Percentiles rank a stretch among this genome's conserved stretches.
These are phyloP conservation scores for Procambarus virginalis DNA, from an alignment of 1,140 invertebrate species.

Conservation along the genomic window DNA sequence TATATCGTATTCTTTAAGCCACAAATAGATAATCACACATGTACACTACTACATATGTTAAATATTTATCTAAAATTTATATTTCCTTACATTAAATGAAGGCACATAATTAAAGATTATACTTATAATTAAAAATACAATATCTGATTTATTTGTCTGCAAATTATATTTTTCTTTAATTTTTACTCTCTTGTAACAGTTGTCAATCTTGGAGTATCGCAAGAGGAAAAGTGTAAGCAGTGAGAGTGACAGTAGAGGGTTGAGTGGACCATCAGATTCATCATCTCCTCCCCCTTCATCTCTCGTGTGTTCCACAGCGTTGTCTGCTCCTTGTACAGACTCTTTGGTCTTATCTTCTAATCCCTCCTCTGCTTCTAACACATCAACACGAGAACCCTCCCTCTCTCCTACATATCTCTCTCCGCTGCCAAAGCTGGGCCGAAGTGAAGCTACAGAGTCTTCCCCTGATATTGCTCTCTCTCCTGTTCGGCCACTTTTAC, in stretches of 20 bases:
- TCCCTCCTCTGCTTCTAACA: background rate
- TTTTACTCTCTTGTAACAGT: slow-evolving; percentile 4
- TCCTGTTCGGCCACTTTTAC: slow-evolving; percentile 27
- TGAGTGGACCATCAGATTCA: slow-evolving; percentile 71
- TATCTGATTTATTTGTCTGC: background rate
- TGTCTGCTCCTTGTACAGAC: background rate
- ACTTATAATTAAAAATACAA: background rate
- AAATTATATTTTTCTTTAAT: background rate
- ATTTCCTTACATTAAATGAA: background rate
- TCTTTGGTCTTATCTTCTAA: background rate
- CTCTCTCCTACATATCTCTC: slow-evolving; percentile 59
- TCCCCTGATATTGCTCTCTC: slow-evolving; percentile 56
- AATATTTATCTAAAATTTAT: background rate
- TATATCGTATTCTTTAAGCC: too few species aligned
- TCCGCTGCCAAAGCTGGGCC: background rate
- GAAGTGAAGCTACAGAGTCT: slow-evolving; percentile 6
- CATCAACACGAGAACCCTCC: slow-evolving; percentile 52
- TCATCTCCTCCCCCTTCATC: slow-evolving; percentile 71
- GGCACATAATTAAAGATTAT: too few species aligned
- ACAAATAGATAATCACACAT: too few species aligned
- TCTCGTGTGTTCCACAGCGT: background rate
- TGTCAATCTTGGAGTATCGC: slow-evolving; percentile 68
- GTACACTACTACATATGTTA: too few species aligned
- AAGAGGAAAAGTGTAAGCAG: slow-evolving; percentile 58
- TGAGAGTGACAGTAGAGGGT: slow-evolving; percentile 17